Evolutionary conservation across 1,140 invertebrate species (phyloP).

Genomic region (Drosophila subobscura): DNA sequence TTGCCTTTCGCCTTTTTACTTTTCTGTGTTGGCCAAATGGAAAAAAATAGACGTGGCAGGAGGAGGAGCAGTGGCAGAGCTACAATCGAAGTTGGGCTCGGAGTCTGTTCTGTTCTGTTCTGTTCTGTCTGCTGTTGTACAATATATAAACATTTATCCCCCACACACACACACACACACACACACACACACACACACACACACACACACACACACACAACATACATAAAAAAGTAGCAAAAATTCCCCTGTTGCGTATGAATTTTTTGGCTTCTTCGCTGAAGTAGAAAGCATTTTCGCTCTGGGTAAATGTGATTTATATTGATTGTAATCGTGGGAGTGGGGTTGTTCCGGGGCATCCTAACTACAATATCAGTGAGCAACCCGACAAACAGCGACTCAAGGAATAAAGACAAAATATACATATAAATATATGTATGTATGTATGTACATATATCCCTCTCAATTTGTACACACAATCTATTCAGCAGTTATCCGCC

Average conservation of each 20-base stretch:
- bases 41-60: conserved; percentile 78
- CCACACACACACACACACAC: not conserved
- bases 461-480: conserved; percentile 55
- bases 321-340: conserved; percentile 80
- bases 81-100: conserved; percentile 11
- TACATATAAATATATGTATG: conserved; percentile 22
- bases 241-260: conserved; percentile 82
- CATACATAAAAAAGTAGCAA: conserved; percentile 63
- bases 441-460: conserved; percentile 31
- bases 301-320: conserved; percentile 82
- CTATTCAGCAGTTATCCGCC: conserved; percentile 34
- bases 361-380: conserved; percentile 66
- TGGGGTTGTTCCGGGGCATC: conserved; percentile 24
- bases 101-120: conserved; percentile 44
- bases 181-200: not conserved
- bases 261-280: conserved; percentile 76
- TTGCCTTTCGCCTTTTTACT: conserved; percentile 36
- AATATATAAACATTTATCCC: conserved; percentile 60
- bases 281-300: conserved; percentile 82
- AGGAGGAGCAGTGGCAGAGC: conserved; percentile 16
- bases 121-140: conserved; percentile 54
- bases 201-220: not conserved
- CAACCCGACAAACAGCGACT: conserved; percentile 69
- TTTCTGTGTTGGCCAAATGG: conserved; percentile 66
- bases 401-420: conserved; percentile 49